These are phyloP conservation scores for Hucho hucho DNA, from an alignment of 2,113 vertebrate genomes.

Conservation along the genomic window DNA sequence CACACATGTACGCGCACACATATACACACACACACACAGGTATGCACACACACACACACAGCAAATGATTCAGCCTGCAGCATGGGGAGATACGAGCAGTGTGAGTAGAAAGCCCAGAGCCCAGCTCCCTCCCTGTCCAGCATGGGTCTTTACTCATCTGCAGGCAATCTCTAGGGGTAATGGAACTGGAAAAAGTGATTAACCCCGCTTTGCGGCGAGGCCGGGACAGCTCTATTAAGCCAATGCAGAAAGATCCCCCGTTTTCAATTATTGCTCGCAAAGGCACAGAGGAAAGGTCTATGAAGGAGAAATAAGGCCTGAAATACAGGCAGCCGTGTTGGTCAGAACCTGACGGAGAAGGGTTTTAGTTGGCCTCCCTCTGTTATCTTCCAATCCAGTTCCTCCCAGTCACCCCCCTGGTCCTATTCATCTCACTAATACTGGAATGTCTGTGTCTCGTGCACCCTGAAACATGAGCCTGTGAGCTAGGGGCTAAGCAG, in stretches of 20 bases:
- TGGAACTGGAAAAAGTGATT: conserved; percentile 77
- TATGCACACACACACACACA: not conserved
- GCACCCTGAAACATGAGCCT: conserved; percentile 19
- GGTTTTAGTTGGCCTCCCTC: conserved; percentile 17
- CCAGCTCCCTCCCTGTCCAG: conserved; percentile 55
- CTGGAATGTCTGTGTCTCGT: conserved; percentile 38
- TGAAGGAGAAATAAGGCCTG: conserved; percentile 16
- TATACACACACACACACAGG: not conserved
- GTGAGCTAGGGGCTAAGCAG: conserved; percentile 28
- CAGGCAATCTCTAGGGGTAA: conserved; percentile 74
- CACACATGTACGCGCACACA: conserved; percentile 14
- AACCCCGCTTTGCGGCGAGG: conserved; percentile 69
- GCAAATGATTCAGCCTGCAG: conserved; percentile 46
- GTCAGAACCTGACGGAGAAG: conserved; percentile 40
- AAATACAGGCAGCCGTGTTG: conserved; percentile 45
- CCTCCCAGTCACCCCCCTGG: conserved; percentile 36
- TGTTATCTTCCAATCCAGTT: conserved; percentile 54
- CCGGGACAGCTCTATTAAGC: conserved; percentile 73
- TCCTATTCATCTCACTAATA: conserved; percentile 60
- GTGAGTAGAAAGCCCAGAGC: conserved; percentile 21
- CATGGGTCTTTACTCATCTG: conserved; percentile 66
- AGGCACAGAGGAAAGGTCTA: conserved; percentile 34
- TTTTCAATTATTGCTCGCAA: conserved; percentile 71
- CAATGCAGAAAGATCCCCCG: conserved; percentile 64
- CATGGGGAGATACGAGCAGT: conserved; percentile 58